Evolutionary conservation across 2,888 invertebrate genomes (phyloP).

Genomic region (Phoenoteleia sp.): DNA sequence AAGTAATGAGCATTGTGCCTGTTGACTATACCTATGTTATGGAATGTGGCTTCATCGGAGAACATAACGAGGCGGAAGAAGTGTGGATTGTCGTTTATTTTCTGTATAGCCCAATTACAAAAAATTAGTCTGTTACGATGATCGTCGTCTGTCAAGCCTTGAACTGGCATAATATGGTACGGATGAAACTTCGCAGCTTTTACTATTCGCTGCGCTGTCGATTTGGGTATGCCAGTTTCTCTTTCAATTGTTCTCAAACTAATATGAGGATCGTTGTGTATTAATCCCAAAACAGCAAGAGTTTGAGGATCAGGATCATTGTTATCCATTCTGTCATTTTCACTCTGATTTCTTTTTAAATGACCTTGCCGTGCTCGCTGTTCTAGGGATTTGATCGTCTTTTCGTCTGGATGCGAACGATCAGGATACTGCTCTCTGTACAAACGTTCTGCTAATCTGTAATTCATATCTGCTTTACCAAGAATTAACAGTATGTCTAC

Average conservation of each 20-base stretch:
- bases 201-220: conserved; percentile 20
- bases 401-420: conserved; percentile 12
- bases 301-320: conserved; percentile 1
- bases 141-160: conserved; percentile 23
- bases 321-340: background rate
- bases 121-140: conserved; percentile 13
- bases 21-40: conserved; percentile 73
- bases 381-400: background rate
- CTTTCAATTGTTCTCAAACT: conserved; percentile 24
- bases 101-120: conserved; percentile 39
- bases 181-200: conserved; percentile 22
- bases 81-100: conserved; percentile 35
- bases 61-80: conserved; percentile 71
- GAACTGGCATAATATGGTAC: conserved; percentile 17
- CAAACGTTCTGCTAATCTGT: conserved; percentile 9
- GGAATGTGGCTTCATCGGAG: conserved; percentile 77
- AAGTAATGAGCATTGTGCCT: conserved; percentile 78
- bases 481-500: conserved; percentile 32
- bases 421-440: conserved; percentile 21
- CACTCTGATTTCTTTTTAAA: background rate
- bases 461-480: conserved; percentile 20
- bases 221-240: conserved; percentile 27
- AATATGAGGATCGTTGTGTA: conserved; percentile 14
- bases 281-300: conserved; percentile 4
- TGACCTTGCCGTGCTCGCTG: background rate